A percentile compares a stretch with the other conserved stretches of the same genome.
Evolutionary conservation across 2,888 invertebrate species (phyloP).

Genomic region (Ophion ellenae): DNA sequence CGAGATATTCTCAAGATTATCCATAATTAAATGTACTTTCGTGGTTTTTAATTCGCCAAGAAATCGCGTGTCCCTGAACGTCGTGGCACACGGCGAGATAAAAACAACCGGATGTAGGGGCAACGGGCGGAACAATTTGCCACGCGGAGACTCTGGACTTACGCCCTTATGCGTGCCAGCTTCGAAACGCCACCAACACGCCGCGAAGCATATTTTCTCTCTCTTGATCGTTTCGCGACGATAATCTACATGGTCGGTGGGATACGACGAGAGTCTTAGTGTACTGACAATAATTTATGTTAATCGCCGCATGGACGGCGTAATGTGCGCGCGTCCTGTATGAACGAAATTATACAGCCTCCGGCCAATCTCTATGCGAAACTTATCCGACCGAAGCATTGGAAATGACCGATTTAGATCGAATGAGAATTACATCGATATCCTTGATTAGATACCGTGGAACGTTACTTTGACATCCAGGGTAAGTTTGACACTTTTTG

Average conservation of each 20-base stretch:
- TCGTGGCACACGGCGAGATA: constrained; percentile 2
- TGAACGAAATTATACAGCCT: constrained; percentile 36
- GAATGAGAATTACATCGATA: constrained; percentile 3
- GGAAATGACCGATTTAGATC: constrained; percentile 24
- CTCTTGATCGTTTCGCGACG: constrained; percentile 38
- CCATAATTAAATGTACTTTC: constrained; percentile 50
- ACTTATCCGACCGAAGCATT: constrained; percentile 4
- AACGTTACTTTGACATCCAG: too few species aligned
- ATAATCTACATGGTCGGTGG: constrained; percentile 47
- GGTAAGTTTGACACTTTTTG: too few species aligned
- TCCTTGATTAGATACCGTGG: neutral
- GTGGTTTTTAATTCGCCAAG: constrained; percentile 22
- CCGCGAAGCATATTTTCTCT: constrained; percentile 21
- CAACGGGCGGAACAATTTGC: neutral
- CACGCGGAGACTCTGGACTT: neutral
- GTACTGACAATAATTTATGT: constrained; percentile 58
- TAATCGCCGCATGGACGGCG: constrained; percentile 49
- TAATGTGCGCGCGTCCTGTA: constrained; percentile 16
- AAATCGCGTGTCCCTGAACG: constrained; percentile 43
- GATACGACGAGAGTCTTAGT: constrained; percentile 38
- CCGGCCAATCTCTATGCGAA: constrained; percentile 27
- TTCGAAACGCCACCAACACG: neutral
- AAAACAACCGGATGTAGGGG: neutral
- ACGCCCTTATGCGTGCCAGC: neutral
- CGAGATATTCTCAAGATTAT: constrained; percentile 48